A percentile compares a stretch with the other conserved stretches of the same genome.
Evolutionary conservation across 2,888 invertebrate genomes (phyloP).

Genomic region (Phrixothrix hirtus): DNA sequence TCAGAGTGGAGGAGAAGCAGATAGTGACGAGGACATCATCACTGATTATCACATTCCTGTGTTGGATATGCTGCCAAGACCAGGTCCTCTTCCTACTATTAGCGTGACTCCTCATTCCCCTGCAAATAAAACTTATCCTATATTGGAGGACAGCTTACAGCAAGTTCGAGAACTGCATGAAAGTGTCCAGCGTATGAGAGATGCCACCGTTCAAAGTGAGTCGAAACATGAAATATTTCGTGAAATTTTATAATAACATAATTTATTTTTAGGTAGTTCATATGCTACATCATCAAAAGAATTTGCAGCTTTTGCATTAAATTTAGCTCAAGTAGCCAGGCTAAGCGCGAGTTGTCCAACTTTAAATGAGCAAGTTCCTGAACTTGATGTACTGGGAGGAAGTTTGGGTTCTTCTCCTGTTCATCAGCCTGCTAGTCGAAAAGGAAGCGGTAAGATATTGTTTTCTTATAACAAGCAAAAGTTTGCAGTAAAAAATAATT

Average conservation of each 20-base stretch:
- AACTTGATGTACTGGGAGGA: constrained; percentile 56
- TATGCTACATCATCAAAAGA: constrained; percentile 44
- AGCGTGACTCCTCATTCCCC: constrained; percentile 89
- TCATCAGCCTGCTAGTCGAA: constrained; percentile 62
- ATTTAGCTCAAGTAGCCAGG: constrained; percentile 57
- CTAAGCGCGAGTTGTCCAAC: constrained; percentile 77
- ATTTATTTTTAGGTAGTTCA: constrained; percentile 34
- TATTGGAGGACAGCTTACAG: constrained; percentile 73
- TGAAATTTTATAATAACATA: no score
- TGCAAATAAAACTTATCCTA: constrained; percentile 71
- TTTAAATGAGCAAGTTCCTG: constrained; percentile 60
- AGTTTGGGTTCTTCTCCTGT: constrained; percentile 55
- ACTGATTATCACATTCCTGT: constrained; percentile 66
- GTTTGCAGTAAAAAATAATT: background rate
- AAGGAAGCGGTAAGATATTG: constrained; percentile 62
- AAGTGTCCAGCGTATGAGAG: constrained; percentile 77
- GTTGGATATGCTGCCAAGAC: constrained; percentile 45
- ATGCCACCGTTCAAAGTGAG: constrained; percentile 59
- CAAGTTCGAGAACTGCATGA: constrained; percentile 76
- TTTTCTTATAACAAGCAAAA: background rate
- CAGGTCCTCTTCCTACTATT: constrained; percentile 71
- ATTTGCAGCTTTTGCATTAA: constrained; percentile 50
- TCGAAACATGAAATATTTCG: no score
- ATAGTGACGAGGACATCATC: constrained; percentile 80
- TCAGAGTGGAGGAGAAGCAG: constrained; percentile 70